Conservation (phyloP, 2,797 vertebrate species). For the Falco cherrug region DNA sequence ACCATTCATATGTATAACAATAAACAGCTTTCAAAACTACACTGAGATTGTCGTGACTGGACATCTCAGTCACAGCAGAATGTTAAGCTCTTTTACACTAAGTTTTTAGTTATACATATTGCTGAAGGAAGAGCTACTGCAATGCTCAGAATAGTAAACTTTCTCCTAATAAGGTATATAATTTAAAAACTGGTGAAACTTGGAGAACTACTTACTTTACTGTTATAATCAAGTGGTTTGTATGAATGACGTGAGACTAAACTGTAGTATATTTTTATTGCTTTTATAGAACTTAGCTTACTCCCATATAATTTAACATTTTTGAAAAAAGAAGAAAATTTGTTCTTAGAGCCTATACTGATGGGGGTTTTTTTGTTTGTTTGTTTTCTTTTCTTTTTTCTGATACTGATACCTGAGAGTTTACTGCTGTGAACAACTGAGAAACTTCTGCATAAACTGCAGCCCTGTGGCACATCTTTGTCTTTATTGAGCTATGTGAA, state of each 20-base stretch:
- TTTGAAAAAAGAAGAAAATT: neutral
- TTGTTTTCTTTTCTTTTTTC: neutral
- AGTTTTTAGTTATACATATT: neutral
- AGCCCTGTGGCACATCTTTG: neutral
- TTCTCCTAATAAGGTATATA: neutral
- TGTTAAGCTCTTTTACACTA: neutral
- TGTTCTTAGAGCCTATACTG: neutral
- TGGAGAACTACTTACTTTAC: neutral
- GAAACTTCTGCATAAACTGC: neutral
- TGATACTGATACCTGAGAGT: neutral
- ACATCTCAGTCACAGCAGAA: neutral
- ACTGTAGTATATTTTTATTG: neutral
- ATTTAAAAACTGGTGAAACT: neutral
- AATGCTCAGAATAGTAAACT: neutral
- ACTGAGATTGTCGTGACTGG: accelerated
- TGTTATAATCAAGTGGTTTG: neutral
- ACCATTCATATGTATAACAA: neutral
- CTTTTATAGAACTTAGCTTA: neutral
- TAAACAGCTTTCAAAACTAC: neutral
- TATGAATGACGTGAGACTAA: neutral
- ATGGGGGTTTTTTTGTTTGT: too few species aligned
- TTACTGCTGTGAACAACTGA: neutral
- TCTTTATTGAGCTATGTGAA: neutral
- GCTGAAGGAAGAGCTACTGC: neutral
- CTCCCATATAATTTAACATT: neutral